Evolutionary conservation across 2,888 invertebrate species (phyloP).

Genomic region (Drosophila prolongata): DNA sequence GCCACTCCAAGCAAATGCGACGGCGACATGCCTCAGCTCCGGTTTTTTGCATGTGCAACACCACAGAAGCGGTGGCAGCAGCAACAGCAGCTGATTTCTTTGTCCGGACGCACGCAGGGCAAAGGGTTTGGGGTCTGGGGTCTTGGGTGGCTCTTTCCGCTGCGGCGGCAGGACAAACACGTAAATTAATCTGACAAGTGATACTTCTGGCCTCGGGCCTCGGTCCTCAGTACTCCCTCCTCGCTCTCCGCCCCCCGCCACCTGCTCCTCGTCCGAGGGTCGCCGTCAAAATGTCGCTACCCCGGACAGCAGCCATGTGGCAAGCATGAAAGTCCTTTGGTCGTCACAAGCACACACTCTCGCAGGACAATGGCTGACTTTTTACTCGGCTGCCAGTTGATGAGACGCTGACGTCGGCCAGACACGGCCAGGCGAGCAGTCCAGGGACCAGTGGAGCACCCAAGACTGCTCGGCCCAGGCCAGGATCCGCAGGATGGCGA

Average conservation of each 20-base stretch:
- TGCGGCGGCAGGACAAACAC: slow-evolving; percentile 81
- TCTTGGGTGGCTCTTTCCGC: slow-evolving; percentile 51
- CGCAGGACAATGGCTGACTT: slow-evolving; percentile 62
- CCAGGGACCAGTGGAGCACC: slow-evolving; percentile 37
- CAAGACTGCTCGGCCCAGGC: slow-evolving; percentile 8
- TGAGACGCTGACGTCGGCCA: slow-evolving; percentile 68
- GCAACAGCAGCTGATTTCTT: slow-evolving; percentile 72
- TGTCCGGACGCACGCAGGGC: slow-evolving; percentile 64
- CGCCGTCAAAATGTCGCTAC: slow-evolving; percentile 73
- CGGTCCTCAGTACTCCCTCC: slow-evolving; percentile 20
- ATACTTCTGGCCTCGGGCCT: slow-evolving; percentile 82
- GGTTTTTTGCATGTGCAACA: slow-evolving; percentile 48
- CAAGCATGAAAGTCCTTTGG: slow-evolving; percentile 75
- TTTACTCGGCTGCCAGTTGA: slow-evolving; percentile 67
- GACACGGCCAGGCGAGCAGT: slow-evolving; percentile 31
- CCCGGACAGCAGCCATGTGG: slow-evolving; percentile 76
- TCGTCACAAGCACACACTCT: slow-evolving; percentile 42
- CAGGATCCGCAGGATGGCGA: slow-evolving; percentile 9
- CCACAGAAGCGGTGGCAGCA: slow-evolving; percentile 19
- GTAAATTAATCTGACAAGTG: slow-evolving; percentile 85
- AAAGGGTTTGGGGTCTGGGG: slow-evolving; percentile 25
- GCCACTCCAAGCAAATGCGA: slow-evolving; percentile 69
- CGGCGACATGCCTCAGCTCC: slow-evolving; percentile 66
- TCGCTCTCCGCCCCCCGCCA: not conserved
- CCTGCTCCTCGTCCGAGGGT: slow-evolving; percentile 2